Evolutionary conservation across 2,888 invertebrate genomes (phyloP).

Genomic region (Drosophila antonietae): DNA sequence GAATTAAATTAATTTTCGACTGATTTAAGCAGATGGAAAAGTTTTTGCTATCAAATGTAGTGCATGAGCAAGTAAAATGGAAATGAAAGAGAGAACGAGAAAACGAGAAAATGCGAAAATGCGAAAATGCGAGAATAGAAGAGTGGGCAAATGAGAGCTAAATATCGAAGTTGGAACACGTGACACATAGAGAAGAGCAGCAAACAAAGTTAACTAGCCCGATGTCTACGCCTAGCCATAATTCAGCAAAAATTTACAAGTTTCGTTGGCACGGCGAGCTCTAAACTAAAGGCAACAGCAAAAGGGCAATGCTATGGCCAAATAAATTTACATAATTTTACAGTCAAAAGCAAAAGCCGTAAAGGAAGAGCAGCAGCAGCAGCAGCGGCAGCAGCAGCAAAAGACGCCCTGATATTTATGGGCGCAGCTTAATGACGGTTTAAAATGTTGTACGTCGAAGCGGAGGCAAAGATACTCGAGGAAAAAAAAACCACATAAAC

Average conservation of each 20-base stretch:
- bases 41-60: conserved; percentile 44
- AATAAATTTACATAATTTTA: conserved; percentile 78
- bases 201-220: conserved; percentile 8
- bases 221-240: conserved; percentile 44
- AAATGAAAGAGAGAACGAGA: background rate
- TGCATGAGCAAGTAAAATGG: conserved; percentile 1
- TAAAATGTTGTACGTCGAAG: conserved; percentile 65
- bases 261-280: conserved; percentile 25
- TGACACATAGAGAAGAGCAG: conserved; percentile 3
- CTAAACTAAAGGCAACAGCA: conserved; percentile 49
- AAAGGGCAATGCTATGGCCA: conserved; percentile 65
- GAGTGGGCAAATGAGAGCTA: background rate
- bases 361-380: conserved; percentile 9
- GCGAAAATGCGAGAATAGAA: background rate
- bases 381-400: conserved; percentile 3
- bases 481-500: conserved; percentile 19
- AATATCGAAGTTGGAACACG: conserved; percentile 5
- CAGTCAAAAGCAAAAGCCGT: conserved; percentile 39
- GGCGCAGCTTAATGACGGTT: conserved; percentile 75
- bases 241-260: conserved; percentile 66
- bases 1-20: conserved; percentile 80
- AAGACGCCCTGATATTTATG: conserved; percentile 69
- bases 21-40: conserved; percentile 64
- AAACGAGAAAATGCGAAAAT: background rate
- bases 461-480: conserved; percentile 39